Base-by-base conservation (phyloP, 64 coral and sea anemone species). In the Montipora efflorescens region DNA sequence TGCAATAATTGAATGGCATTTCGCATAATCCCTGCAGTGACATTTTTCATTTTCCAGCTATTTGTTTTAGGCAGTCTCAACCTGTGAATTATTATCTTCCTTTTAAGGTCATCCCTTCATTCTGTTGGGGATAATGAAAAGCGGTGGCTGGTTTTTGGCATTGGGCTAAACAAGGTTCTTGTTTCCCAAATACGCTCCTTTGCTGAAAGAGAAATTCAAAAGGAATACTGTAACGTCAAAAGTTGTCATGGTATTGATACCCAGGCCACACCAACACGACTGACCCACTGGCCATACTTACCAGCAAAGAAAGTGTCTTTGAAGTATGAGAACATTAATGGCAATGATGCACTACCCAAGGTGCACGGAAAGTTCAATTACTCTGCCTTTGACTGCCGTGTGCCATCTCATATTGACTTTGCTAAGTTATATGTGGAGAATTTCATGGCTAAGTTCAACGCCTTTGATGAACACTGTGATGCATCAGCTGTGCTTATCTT, bases 401-500 rank as follows among this genome's bases (percentile, higher is more conserved):
- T 91, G 6, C 49, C 10, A 9, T 91, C 90, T 0, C 74, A 91
- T 74, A 64, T 82, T 23, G 78, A 91, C 49, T 91, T 91, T 90
- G 75, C 88, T 21, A 90, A 90, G 76, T 46, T 90, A 48, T 90
- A 21, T 64, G 8, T 90, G 19, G 74, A 90, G 52, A 52, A 22
- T 4, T 59, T 58, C 21, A 90, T 90, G 88, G 88, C 88, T 13
- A 79, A 90, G 53, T 80, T 80, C 18, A 66, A 5, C 8, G 64
- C 52, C 22, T 80, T 90, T 68, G 57, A 79, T 59, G 88, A 79
- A 21, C 70, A 74, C 70, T 90, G 88, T 46, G 88, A 90, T 90
- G 74, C 25, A 25, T 1, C 25, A 25, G 25, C 25, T 25, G 25
- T 25, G 25, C 25, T 25, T 25, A 25, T 25, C 25, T 25, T 25